A percentile compares a stretch with the other conserved stretches of the same genome.
Conservation (phyloP, 64 coral and sea anemone species). For the Dendronephthya gigantea region DNA sequence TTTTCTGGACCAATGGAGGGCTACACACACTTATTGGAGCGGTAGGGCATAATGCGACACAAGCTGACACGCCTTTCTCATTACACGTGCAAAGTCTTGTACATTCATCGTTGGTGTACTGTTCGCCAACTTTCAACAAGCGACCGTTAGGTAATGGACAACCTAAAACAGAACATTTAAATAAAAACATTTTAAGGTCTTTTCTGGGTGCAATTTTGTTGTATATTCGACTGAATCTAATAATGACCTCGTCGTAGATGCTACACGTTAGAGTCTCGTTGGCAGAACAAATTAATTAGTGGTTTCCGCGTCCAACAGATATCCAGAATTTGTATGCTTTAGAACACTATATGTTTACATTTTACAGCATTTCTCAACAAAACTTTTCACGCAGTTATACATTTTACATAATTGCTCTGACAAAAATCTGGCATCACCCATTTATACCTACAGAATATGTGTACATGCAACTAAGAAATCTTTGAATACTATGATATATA, state of each 20-base stretch:
- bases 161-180: background rate
- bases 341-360: too few relatives aligned
- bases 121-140: background rate
- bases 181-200: background rate
- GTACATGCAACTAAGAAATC: too few relatives aligned
- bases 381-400: background rate
- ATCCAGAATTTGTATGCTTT: too few relatives aligned
- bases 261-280: too few relatives aligned
- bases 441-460: background rate
- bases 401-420: too few relatives aligned
- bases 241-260: too few relatives aligned
- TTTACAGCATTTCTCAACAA: too few relatives aligned
- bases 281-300: too few relatives aligned
- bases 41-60: background rate
- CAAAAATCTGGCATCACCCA: too few relatives aligned
- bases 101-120: constrained; percentile 11
- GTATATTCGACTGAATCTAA: too few relatives aligned
- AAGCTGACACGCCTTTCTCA: background rate
- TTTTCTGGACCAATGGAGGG: background rate
- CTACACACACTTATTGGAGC: background rate
- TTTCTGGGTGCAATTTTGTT: too few relatives aligned
- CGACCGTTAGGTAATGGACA: background rate
- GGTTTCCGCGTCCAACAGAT: too few relatives aligned
- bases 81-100: background rate
- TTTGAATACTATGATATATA: background rate